These are phyloP conservation scores for Podilymbus podiceps DNA, from an alignment of 2,113 vertebrate genomes.

Conservation along the genomic window DNA sequence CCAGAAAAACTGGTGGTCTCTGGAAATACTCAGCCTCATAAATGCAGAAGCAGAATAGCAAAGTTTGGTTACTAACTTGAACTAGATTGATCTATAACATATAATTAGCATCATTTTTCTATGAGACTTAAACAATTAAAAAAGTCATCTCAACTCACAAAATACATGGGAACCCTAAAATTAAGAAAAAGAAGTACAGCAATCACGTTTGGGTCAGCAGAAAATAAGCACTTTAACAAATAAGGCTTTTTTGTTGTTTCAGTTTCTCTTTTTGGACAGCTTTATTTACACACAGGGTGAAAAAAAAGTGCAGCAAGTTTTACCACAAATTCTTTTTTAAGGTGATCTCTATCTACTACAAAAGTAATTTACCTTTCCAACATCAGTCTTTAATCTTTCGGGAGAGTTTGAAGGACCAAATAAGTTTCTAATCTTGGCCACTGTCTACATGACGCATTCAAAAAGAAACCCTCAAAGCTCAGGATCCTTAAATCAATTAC, in stretches of 20 bases:
- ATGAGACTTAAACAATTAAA: not conserved
- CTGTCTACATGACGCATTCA: not conserved
- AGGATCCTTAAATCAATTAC: not conserved
- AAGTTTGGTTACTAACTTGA: not conserved
- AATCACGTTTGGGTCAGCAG: not conserved
- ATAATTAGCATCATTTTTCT: not conserved
- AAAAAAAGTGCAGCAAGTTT: not conserved
- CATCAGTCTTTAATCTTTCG: constrained; percentile 10
- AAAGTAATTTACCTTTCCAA: constrained; percentile 1
- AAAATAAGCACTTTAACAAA: not conserved
- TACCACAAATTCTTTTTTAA: not conserved
- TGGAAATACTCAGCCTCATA: not conserved
- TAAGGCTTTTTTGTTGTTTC: not conserved
- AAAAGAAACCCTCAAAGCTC: constrained; percentile 6
- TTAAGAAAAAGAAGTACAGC: not conserved
- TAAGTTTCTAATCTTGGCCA: not conserved
- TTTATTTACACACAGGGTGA: not conserved
- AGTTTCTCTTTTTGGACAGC: not conserved
- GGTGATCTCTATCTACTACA: not conserved
- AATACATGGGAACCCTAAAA: not conserved
- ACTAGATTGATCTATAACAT: not conserved
- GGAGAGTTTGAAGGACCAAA: not conserved
- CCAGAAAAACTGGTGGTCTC: not conserved
- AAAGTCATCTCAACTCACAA: not conserved
- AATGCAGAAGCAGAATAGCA: not conserved